Percentiles rank a stretch among this genome's conserved stretches.
Conservation (phyloP, 2,797 vertebrate species). For the Remorina albescens region DNA sequence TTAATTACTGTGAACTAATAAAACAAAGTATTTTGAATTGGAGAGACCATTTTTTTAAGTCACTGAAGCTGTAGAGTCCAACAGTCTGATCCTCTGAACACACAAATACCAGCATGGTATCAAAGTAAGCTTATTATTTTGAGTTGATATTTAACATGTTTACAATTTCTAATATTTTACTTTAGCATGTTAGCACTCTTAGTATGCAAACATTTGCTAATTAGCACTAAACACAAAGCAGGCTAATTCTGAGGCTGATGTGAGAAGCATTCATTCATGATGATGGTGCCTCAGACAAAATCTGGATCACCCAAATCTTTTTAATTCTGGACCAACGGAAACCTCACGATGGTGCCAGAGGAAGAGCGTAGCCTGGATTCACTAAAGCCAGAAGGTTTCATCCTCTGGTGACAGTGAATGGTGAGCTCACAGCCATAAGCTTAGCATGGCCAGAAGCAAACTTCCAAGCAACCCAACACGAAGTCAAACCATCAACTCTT, state of each 20-base stretch:
- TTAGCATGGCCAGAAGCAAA: slow-evolving; percentile 3
- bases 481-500: not conserved
- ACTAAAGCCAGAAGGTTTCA: not conserved
- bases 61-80: no score
- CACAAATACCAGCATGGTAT: not conserved
- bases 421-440: not conserved
- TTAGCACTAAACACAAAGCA: not conserved
- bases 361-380: not conserved
- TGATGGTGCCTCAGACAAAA: no score
- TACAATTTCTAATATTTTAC: not conserved
- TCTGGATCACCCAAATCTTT: no score
- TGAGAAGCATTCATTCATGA: no score
- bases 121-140: not conserved
- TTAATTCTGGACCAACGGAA: no score
- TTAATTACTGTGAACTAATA: not conserved
- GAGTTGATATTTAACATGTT: not conserved
- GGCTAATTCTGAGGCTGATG: no score
- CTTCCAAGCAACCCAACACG: not conserved
- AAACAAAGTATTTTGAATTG: not conserved
- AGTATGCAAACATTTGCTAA: not conserved
- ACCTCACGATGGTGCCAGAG: not conserved
- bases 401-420: not conserved
- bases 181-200: not conserved
- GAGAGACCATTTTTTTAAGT: no score
- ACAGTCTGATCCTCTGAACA: not conserved